Evolutionary conservation across 1,140 invertebrate genomes (phyloP), one percentile per base, ranked within the genome.

Genomic region (Atta texana): DNA sequence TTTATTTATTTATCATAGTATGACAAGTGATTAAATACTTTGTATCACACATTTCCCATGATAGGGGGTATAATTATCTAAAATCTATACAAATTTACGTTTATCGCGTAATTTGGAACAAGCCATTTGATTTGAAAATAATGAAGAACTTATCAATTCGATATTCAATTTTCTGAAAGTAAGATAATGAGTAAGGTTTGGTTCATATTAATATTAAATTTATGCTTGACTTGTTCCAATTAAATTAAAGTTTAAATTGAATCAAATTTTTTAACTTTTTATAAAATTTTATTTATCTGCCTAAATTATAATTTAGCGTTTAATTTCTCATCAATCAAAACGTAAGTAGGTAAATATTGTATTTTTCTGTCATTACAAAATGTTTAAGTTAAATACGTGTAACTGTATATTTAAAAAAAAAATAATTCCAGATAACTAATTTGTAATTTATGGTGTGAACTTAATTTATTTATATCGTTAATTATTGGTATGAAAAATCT

Each of bases 11-110:
- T 14, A 16, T 39, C 44, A 76, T n/a, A 76, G 24, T 51, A 64
- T 63, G 44, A 28, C 28, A 57, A n/a, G n/a, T 77, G 72, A 81
- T 81, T 81, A 81, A 81, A 72, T 72, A 72, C 51, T 72, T 81
- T 81, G 34, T 72, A 16, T 10, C 31, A 24, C 24, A 24, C 24
- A 71, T 81, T 71, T 71, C 44, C 75, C 18, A 8, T 68, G 49
- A 21, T 39, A 57, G 14, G 14, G 18, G 5, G 31, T n/a, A 12
- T 72, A 81, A 71, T 81, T 81, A 81, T 71, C 21, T 34, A 66
- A 44, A 53, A 71, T 71, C 39, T 44, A 34, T 57, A 44, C 31
- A 72, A 53, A 81, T 81, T 81, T 34, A 12, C 10, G 18, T 71
- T 72, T 57, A 71, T 14, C 3, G 77, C n/a, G 34, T 55, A 80